phyloP scores from a whole-genome alignment of 2,797 vertebrate genomes.

The Ceryle rudis region DNA sequence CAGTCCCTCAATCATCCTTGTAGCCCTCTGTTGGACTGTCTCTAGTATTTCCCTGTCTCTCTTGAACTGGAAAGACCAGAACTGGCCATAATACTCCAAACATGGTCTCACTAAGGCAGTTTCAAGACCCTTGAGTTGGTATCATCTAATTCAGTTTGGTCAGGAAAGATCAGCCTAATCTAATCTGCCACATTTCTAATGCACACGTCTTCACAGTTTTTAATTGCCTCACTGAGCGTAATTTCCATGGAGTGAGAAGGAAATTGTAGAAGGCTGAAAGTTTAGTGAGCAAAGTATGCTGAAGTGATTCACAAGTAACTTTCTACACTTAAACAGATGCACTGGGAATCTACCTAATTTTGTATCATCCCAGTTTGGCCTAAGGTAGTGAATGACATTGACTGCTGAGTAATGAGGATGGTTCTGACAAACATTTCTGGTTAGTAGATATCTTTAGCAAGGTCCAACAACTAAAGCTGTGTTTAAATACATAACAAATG shows the following conservation, averaged over 20 bases:
- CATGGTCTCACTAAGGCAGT: background rate
- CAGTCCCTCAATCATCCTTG: too few species aligned
- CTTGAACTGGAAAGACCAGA: too few species aligned
- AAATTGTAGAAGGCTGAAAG: background rate
- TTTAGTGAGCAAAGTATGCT: background rate
- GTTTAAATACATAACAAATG: background rate
- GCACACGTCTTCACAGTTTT: background rate
- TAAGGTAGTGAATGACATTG: background rate
- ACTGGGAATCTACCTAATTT: background rate
- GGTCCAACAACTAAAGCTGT: background rate
- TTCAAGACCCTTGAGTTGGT: background rate
- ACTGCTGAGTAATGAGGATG: background rate
- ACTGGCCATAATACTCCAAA: too few species aligned
- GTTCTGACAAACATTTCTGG: background rate
- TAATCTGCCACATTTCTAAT: background rate
- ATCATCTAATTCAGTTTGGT: background rate
- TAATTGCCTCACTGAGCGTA: background rate
- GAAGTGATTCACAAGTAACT: background rate
- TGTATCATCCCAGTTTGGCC: background rate
- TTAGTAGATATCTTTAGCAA: background rate
- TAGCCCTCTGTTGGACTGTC: too few species aligned
- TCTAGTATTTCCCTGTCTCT: too few species aligned
- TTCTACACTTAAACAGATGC: background rate
- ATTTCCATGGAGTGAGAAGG: background rate
- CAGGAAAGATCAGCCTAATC: background rate